Conservation (phyloP, 2,888 invertebrate species). For the Drosophila limbata region DNA sequence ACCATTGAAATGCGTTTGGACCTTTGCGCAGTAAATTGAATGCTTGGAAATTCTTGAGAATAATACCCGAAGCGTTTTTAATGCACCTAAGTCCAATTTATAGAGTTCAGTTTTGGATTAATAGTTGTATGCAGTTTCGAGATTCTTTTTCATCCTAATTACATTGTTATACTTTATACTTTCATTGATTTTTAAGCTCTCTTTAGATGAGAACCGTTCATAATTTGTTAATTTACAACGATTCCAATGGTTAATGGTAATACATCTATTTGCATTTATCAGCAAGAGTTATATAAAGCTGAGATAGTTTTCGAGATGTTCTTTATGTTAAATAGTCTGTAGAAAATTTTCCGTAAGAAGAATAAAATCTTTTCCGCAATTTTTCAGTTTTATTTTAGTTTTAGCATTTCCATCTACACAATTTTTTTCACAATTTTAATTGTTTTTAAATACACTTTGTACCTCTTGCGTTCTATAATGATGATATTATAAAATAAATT, state of each 20-base stretch:
- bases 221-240: not conserved
- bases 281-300: too few relatives aligned
- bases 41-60: conserved; percentile 22
- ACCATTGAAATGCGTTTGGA: conserved; percentile 44
- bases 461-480: conserved; percentile 7
- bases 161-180: not conserved
- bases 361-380: too few relatives aligned
- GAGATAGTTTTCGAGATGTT: too few relatives aligned
- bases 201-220: not conserved
- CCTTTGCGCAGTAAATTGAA: conserved; percentile 42
- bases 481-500: conserved; percentile 9
- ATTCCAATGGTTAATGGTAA: too few relatives aligned
- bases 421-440: too few relatives aligned
- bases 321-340: too few relatives aligned
- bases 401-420: too few relatives aligned
- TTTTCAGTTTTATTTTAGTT: too few relatives aligned
- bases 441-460: not conserved
- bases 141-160: not conserved
- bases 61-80: conserved; percentile 33
- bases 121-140: not conserved
- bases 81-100: not conserved
- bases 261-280: too few relatives aligned
- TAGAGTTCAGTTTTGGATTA: not conserved
- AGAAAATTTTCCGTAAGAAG: too few relatives aligned
- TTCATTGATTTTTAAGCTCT: not conserved